A percentile compares a stretch with the other conserved stretches of the same genome.
Evolutionary conservation across 1,140 invertebrate genomes (phyloP).

Genomic region (Mactra quadrangularis): DNA sequence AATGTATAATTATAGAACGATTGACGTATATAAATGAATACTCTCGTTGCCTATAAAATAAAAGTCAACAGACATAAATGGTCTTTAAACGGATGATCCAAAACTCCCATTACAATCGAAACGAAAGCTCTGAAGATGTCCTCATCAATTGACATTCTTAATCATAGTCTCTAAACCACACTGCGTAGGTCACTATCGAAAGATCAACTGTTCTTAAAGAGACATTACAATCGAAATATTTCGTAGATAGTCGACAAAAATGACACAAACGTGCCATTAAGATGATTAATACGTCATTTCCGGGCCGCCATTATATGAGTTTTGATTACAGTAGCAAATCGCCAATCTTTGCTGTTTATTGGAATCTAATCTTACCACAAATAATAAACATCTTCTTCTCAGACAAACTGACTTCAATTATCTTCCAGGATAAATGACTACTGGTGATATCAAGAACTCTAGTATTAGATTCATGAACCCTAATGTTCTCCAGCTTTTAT

Average conservation of each 20-base stretch:
- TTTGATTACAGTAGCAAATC: slow-evolving; percentile 6
- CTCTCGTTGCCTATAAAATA: neutral
- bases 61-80: neutral
- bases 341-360: slow-evolving; percentile 35
- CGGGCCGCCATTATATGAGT: neutral
- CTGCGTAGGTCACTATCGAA: slow-evolving; percentile 1
- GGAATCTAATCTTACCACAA: slow-evolving; percentile 33
- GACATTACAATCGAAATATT: slow-evolving; percentile 30
- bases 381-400: no score
- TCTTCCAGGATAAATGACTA: no score
- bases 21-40: neutral
- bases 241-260: slow-evolving; percentile 29
- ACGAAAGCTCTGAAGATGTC: slow-evolving; percentile 12
- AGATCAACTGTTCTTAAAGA: slow-evolving; percentile 40
- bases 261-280: slow-evolving; percentile 14
- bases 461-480: no score
- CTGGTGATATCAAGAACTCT: no score
- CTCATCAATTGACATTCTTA: slow-evolving; percentile 11
- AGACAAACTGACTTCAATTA: no score
- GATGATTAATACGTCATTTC: slow-evolving; percentile 55
- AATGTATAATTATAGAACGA: no score
- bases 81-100: neutral
- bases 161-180: neutral
- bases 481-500: no score
- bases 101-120: neutral